These are phyloP conservation scores for Eulemur macaco DNA, from an alignment of 2,113 vertebrate genomes.

Conservation along the genomic window DNA sequence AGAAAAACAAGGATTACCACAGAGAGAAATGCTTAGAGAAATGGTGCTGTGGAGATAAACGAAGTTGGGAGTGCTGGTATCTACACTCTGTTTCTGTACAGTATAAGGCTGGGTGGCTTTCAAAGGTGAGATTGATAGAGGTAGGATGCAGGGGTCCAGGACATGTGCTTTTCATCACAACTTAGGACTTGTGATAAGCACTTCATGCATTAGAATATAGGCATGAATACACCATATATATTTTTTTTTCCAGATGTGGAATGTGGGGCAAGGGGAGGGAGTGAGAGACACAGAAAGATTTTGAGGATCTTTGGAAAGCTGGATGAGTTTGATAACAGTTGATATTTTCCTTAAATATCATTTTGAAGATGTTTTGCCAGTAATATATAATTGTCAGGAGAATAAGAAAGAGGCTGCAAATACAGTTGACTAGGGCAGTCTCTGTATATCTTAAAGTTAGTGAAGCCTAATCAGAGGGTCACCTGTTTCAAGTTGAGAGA, in stretches of 20 bases:
- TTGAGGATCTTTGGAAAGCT: not conserved
- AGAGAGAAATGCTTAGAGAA: not conserved
- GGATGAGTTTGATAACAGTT: not conserved
- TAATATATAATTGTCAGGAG: not conserved
- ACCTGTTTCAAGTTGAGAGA: not conserved
- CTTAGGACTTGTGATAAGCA: not conserved
- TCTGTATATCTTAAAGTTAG: not conserved
- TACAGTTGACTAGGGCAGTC: not conserved
- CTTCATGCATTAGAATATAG: not conserved
- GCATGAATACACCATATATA: not conserved
- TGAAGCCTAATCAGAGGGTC: not conserved
- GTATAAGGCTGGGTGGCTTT: not conserved
- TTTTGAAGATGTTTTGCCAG: not conserved
- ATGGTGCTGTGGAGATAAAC: not conserved
- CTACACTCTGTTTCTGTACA: not conserved
- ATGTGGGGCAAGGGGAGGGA: not conserved
- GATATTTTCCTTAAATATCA: not conserved
- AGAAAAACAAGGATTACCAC: not conserved
- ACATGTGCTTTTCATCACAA: not conserved
- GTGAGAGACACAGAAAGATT: not conserved
- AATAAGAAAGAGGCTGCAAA: not conserved
- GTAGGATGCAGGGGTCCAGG: not conserved
- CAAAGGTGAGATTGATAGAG: not conserved
- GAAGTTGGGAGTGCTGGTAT: not conserved
- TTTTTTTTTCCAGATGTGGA: not conserved